Evolutionary conservation across 1,140 invertebrate species (phyloP), one percentile per base, ranked within the genome.

Genomic region (Sycobia sp.): DNA sequence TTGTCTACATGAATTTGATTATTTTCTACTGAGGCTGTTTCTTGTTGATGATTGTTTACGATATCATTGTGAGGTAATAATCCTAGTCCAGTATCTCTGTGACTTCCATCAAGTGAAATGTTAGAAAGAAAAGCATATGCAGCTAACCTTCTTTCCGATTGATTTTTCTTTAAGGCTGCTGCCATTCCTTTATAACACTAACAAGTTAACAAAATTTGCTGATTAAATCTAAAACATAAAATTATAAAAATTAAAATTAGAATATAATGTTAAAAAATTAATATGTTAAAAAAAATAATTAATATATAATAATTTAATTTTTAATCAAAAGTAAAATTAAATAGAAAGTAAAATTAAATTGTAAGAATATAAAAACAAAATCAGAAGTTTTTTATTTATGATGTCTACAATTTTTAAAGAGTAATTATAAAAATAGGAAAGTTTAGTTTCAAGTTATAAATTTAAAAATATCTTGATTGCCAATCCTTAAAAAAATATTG

Each of bases 41-140:
- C 69, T 38, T 67, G 60, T 47, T 73, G 67, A 63, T 64, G 22
- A 55, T 39, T 49, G 47, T 77, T 22, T 62, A 80, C 72, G 51
- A 73, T 70, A 53, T 77, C 79, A 67, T 83, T 84, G 50, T 79
- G 73, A 34, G 85, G 78, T 39, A 87, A 64, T n/a, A 84, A 76
- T 36, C 86, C 84, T 70, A 91, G 80, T 77, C 88, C 90, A 54
- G 91, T 94, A 78, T 96, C 93, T 71, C 87, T 87, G 81, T 94
- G 90, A 71, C 89, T 92, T 53, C 94, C 94, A 86, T 96, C 94
- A 56, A 97, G 84, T 58, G 94, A 96, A 73, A 97, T 97, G 84
- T 96, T 96, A 27, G 93, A 92, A 68, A 97, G 84, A 84, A 97
- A 97, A 70, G 91, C 92, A 65, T 94, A 85, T 68, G 93, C 93